These are phyloP conservation scores for Caretta caretta DNA, from an alignment of 2,113 vertebrate species.

Conservation along the genomic window DNA sequence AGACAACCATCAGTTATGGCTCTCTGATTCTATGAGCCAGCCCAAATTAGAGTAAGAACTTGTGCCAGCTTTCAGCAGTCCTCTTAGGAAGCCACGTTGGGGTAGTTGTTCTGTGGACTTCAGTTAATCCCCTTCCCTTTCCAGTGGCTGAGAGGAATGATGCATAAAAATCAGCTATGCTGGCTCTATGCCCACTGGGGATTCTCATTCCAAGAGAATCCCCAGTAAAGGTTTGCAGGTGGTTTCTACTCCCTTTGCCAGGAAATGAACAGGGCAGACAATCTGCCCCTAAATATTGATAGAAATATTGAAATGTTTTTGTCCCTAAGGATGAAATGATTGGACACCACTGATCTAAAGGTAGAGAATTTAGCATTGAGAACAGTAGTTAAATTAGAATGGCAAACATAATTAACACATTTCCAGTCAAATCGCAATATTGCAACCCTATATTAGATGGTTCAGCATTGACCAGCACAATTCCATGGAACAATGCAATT, in stretches of 20 bases:
- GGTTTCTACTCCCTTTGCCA: neutral
- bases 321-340: neutral
- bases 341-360: neutral
- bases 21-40: neutral
- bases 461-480: neutral
- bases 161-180: neutral
- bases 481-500: accelerated
- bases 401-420: neutral
- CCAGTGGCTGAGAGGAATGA: neutral
- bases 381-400: neutral
- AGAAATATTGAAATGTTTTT: neutral
- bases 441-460: neutral
- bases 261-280: neutral
- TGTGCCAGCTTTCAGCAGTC: neutral
- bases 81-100: neutral
- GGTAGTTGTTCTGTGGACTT: neutral
- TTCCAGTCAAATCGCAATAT: neutral
- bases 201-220: neutral
- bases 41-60: neutral
- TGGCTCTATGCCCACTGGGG: neutral
- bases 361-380: neutral
- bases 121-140: neutral
- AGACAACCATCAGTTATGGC: neutral
- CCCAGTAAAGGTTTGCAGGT: neutral
- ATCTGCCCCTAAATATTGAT: neutral